Percentiles rank a stretch among this genome's conserved stretches.
These are phyloP conservation scores for Drosophila triauraria DNA, from an alignment of 1,140 invertebrate genomes.

Conservation along the genomic window DNA sequence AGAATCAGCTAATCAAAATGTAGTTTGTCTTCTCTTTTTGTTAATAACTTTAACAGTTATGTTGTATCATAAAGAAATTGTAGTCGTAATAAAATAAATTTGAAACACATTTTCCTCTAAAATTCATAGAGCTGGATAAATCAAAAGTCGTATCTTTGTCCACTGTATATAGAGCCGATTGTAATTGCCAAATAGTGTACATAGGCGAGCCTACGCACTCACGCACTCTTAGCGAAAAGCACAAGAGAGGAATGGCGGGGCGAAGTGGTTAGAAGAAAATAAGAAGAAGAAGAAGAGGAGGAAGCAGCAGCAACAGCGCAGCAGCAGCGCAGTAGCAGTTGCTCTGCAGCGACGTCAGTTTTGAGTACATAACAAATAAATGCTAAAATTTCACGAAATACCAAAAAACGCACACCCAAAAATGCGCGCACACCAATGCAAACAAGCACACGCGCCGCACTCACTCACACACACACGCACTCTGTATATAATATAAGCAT, in stretches of 20 bases:
- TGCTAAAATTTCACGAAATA: constrained; percentile 80
- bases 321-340: constrained; percentile 34
- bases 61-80: no score
- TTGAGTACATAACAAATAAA: constrained; percentile 81
- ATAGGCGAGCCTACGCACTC: constrained; percentile 75
- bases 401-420: constrained; percentile 77
- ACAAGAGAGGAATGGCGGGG: background rate
- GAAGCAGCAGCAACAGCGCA: constrained; percentile 42
- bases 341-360: constrained; percentile 55
- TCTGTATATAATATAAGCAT: constrained; percentile 28
- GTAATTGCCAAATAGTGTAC: constrained; percentile 82
- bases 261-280: background rate
- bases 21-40: no score
- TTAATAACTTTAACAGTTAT: no score
- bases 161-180: constrained; percentile 48
- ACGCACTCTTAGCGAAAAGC: constrained; percentile 29
- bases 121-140: no score
- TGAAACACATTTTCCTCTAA: no score
- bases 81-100: no score
- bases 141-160: no score
- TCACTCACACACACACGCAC: constrained; percentile 16
- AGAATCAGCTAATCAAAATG: no score
- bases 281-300: background rate
- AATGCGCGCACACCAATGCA: constrained; percentile 51
- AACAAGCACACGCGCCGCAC: constrained; percentile 55